Evolutionary conservation across 1,140 invertebrate genomes (phyloP).

Genomic region (Ceratosolen fusciceps): DNA sequence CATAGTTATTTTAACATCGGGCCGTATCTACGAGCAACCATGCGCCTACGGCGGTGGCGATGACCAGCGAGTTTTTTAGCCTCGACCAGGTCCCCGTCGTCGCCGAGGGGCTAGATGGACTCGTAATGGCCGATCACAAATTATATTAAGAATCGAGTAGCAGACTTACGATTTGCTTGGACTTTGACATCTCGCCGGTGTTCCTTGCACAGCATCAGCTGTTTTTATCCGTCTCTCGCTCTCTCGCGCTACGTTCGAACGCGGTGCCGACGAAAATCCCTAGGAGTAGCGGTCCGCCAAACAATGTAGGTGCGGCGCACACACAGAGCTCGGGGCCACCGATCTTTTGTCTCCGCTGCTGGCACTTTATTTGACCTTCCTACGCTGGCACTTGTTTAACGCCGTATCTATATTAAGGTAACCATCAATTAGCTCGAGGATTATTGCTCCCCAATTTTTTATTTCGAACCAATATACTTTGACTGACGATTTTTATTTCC

Average conservation of each 20-base stretch:
- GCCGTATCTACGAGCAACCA: slow-evolving; percentile 44
- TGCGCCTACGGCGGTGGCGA: slow-evolving; percentile 23
- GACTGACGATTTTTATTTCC: too few species aligned
- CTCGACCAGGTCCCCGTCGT: neutral
- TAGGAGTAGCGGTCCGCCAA: slow-evolving; percentile 39
- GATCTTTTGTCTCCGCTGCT: neutral
- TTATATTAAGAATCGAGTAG: neutral
- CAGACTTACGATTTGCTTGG: slow-evolving; percentile 69
- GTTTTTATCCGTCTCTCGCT: slow-evolving; percentile 61
- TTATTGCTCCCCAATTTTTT: neutral
- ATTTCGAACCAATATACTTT: too few species aligned
- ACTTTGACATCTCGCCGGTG: slow-evolving; percentile 73
- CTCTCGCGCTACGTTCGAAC: slow-evolving; percentile 54
- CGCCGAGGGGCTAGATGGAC: neutral
- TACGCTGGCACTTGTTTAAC: slow-evolving; percentile 17
- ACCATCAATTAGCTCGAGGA: neutral
- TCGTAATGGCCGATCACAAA: neutral
- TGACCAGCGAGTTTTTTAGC: slow-evolving; percentile 20
- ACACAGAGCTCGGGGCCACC: neutral
- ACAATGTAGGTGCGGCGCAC: neutral
- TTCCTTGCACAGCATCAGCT: slow-evolving; percentile 65
- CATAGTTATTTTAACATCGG: slow-evolving; percentile 42
- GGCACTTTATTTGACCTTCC: slow-evolving; percentile 12
- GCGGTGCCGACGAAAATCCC: slow-evolving; percentile 56
- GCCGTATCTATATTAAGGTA: neutral